A percentile compares a stretch with the other conserved stretches of the same genome.
phyloP scores from a whole-genome alignment of 2,113 vertebrate species.

The Passer domesticus region DNA sequence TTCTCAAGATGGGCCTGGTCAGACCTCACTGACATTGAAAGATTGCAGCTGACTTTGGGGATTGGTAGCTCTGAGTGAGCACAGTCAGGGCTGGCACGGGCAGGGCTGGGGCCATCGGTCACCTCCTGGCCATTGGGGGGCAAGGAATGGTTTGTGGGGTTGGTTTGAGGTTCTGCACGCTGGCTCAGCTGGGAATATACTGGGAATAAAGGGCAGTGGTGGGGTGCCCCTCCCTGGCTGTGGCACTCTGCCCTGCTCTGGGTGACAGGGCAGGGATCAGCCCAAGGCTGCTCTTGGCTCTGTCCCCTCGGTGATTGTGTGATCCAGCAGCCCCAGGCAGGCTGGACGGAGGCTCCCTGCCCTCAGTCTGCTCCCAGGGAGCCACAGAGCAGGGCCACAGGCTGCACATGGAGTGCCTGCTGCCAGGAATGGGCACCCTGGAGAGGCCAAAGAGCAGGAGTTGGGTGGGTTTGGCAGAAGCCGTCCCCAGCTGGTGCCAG shows the following conservation, averaged over 20 bases:
- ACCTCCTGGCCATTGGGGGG: too few relatives aligned
- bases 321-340: not conserved
- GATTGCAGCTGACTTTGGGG: not conserved
- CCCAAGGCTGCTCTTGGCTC: not conserved
- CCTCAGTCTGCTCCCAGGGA: not conserved
- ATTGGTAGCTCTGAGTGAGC: not conserved
- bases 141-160: not conserved
- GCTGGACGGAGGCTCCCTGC: not conserved
- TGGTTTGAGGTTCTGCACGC: not conserved
- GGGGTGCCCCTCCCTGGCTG: not conserved
- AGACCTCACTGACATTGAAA: not conserved
- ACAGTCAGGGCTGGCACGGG: not conserved
- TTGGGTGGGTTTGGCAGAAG: rapidly evolving
- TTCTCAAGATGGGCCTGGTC: not conserved
- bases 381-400: not conserved
- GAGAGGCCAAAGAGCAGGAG: not conserved
- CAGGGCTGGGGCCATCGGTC: not conserved
- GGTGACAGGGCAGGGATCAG: not conserved
- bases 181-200: rapidly evolving
- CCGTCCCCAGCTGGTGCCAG: not conserved
- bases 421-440: not conserved
- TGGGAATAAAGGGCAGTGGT: not conserved
- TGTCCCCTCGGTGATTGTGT: rapidly evolving
- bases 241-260: not conserved
- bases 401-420: rapidly evolving